A percentile compares a stretch with the other conserved stretches of the same genome.
Evolutionary conservation across 23 tunicate genomes (phyloP).

Genomic region (Oikopleura albicans): DNA sequence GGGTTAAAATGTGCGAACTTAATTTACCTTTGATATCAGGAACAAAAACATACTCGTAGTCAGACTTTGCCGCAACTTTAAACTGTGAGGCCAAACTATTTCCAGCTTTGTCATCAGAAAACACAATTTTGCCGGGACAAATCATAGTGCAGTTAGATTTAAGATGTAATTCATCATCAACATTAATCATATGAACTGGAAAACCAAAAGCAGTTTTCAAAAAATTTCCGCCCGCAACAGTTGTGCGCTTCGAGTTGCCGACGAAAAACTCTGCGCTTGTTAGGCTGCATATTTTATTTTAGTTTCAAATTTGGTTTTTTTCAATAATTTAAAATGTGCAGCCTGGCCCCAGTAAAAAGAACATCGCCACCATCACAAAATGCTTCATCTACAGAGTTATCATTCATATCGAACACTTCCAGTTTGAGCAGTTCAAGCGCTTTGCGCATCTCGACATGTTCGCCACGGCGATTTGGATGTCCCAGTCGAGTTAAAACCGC

Average conservation of each 20-base stretch:
- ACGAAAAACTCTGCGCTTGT: conserved; percentile 65
- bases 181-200: conserved; percentile 26
- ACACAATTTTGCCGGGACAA: conserved; percentile 25
- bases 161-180: conserved; percentile 30
- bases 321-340: background rate
- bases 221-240: conserved; percentile 34
- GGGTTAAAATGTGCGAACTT: too few species aligned
- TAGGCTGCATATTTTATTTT: conserved; percentile 7
- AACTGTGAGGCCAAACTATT: background rate
- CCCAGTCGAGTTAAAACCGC: conserved; percentile 47
- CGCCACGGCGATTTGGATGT: conserved; percentile 41
- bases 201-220: conserved; percentile 27
- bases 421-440: conserved; percentile 18
- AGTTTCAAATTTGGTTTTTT: background rate
- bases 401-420: conserved; percentile 27
- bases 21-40: background rate
- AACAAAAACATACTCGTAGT: background rate
- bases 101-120: background rate
- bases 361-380: conserved; percentile 68
- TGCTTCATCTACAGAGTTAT: conserved; percentile 41
- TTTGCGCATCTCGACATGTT: conserved; percentile 18
- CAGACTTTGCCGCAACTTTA: background rate
- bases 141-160: conserved; percentile 39
- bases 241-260: conserved; percentile 37
- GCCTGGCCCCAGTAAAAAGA: conserved; percentile 55